These are phyloP conservation scores for Tokudaia tokunoshimensis DNA, from an alignment of 2,797 vertebrate species.

Conservation along the genomic window DNA sequence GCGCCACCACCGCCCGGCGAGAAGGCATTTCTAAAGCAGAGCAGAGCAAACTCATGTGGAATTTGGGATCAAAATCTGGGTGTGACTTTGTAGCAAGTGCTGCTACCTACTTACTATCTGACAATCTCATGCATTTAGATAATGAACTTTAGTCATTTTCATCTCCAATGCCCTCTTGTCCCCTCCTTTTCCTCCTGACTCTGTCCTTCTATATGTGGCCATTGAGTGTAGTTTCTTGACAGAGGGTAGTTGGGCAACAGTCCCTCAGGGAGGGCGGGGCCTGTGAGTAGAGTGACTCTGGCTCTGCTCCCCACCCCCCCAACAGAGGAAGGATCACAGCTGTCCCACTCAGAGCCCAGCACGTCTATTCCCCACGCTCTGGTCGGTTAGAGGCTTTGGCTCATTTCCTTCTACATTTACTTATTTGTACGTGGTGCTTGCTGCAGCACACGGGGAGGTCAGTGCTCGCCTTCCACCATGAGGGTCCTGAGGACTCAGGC, in stretches of 20 bases:
- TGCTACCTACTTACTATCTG: neutral
- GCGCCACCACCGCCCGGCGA: too few species aligned
- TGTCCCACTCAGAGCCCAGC: neutral
- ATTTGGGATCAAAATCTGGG: neutral
- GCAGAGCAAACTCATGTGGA: neutral
- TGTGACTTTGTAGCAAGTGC: neutral
- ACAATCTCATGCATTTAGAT: neutral
- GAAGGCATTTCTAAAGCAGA: neutral
- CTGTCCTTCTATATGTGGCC: neutral
- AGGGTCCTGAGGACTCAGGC: neutral
- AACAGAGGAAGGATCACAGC: neutral
- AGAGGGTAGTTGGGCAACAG: neutral
- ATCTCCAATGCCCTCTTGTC: neutral
- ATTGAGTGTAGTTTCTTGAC: neutral
- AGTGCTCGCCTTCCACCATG: neutral
- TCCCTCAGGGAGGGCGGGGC: neutral
- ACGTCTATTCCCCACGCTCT: neutral
- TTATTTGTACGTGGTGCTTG: neutral
- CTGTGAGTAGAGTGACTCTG: neutral
- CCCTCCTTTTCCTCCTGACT: neutral
- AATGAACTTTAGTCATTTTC: neutral
- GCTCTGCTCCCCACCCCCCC: too few species aligned
- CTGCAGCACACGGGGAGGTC: neutral
- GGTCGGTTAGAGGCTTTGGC: neutral
- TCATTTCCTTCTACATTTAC: neutral